Base-by-base conservation (phyloP, 2,113 vertebrate genomes). In the Sciurus niger region DNA sequence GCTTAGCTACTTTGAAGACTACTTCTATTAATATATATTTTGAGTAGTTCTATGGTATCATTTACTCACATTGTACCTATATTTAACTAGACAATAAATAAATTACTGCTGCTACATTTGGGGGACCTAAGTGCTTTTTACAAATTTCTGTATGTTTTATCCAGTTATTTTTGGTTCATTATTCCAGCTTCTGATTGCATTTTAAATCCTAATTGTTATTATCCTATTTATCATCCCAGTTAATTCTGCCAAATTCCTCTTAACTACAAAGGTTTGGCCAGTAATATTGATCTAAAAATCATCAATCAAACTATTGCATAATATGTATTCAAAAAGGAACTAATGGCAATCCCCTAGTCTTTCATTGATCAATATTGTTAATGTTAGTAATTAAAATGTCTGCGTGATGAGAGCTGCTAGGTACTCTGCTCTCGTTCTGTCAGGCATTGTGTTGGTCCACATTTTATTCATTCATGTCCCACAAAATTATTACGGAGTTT, bases 371-470 rank as follows among this genome's bases (percentile, higher is more conserved):
- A 67, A 32, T 70, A 67, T 77, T 79, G 60, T 76, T 90, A 79
- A 73, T 92, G 2, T 77, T 82, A 89, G 89, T 84, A 78, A 74
- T 88, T 94, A 73, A 94, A 89, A 94, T 84, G 84, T 65, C 82
- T 58, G 4, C 28, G 32, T 60, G 9, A 34, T 89, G 20, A 85
- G 2, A 89, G 1, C 5, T 79, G 25, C 8, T 51, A 2, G 72
- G 55, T 20, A 37, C 60, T 89, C 32, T 60, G 40, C 18, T 80
- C 30, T 16, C 40, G 84, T 43, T 80, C 40, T 67, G 30, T 51
- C 14, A 88, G 53, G 28, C 20, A 84, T 74, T 70, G 11, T 68
- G 13, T 74, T 93, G 93, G 32, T 12, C 10, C 3, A 89, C 43
- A 40, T 73, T 53, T 90, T 73, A 68, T 80, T 93, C 14, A 51